Evolutionary conservation across 2,113 vertebrate species (phyloP).

Genomic region (Fregata magnificens): DNA sequence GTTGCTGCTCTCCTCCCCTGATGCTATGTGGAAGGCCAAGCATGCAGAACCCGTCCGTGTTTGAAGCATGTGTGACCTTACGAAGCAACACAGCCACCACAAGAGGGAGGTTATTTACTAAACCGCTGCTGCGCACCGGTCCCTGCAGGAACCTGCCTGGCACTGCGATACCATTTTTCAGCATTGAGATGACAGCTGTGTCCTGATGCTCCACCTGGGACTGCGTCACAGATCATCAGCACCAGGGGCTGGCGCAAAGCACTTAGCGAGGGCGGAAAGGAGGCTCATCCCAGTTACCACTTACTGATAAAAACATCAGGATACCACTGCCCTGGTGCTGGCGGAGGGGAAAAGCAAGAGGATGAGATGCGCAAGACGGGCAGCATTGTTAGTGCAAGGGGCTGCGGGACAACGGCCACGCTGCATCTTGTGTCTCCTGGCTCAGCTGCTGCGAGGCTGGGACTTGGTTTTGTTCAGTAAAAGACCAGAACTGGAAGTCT

Average conservation of each 20-base stretch:
- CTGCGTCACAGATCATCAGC: neutral
- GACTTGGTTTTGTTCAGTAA: neutral
- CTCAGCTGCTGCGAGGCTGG: neutral
- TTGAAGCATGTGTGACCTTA: neutral
- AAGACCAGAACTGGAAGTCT: neutral
- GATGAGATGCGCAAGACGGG: neutral
- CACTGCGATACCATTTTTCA: rapidly evolving
- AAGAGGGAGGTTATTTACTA: neutral
- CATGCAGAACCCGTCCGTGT: rapidly evolving
- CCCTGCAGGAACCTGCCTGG: neutral
- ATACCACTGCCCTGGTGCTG: neutral
- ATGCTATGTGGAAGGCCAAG: neutral
- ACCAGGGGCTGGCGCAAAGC: rapidly evolving
- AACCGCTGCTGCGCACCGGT: rapidly evolving
- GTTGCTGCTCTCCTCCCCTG: neutral
- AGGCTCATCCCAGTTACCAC: neutral
- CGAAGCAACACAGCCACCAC: neutral
- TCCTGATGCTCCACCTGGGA: neutral
- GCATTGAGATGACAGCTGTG: neutral
- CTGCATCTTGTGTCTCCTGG: neutral
- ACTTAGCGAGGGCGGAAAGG: rapidly evolving
- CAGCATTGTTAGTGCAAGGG: neutral
- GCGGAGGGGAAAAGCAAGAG: neutral
- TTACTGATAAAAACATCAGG: neutral
- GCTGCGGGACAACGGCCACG: rapidly evolving